phyloP scores from a whole-genome alignment of 2,113 vertebrate genomes.

The Peromyscus californicus region DNA sequence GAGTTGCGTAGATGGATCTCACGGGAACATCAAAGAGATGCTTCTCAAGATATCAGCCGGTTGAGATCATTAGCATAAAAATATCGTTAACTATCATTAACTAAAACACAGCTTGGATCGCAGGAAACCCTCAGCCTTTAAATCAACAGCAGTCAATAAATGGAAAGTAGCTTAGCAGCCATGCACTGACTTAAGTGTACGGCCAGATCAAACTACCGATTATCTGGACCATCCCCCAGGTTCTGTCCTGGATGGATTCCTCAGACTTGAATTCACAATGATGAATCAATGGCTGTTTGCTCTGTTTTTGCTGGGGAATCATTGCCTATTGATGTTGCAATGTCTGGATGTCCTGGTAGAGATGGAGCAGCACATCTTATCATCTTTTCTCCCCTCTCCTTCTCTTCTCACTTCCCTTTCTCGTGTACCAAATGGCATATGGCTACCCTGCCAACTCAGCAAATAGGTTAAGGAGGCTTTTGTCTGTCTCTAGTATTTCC shows the following conservation, averaged over 20 bases:
- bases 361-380: not conserved
- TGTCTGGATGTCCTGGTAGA: not conserved
- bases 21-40: not conserved
- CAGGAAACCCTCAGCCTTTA: conserved; percentile 46
- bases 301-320: conserved; percentile 48
- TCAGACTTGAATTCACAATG: conserved; percentile 43
- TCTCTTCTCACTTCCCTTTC: not conserved
- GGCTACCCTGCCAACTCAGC: not conserved
- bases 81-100: conserved; percentile 73
- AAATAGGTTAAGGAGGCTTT: not conserved
- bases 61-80: conserved; percentile 70
- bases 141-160: conserved; percentile 69
- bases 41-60: conserved; percentile 48
- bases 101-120: conserved; percentile 56
- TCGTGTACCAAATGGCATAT: not conserved
- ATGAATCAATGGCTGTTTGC: conserved; percentile 46
- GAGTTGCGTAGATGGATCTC: conserved; percentile 1
- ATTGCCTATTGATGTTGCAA: not conserved
- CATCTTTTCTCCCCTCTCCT: not conserved
- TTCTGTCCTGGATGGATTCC: not conserved
- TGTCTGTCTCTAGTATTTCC: not conserved
- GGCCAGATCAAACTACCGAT: conserved; percentile 61
- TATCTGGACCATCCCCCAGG: not conserved
- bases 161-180: conserved; percentile 50
- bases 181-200: conserved; percentile 44